Conservation (phyloP, 1,140 invertebrate genomes). For the Heliconius nattereri region DNA sequence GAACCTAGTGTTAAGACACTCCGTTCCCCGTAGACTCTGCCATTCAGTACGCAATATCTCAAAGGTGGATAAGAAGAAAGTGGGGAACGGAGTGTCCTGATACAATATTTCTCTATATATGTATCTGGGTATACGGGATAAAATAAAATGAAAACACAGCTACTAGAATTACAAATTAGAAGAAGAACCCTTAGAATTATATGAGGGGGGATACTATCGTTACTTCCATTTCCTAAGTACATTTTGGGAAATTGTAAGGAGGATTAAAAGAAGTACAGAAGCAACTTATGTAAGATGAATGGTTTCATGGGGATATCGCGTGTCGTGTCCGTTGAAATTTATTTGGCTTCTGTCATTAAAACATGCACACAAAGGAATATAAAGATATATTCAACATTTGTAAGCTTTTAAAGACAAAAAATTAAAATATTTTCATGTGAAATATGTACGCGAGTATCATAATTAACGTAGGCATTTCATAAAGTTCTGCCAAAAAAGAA, state of each 20-base stretch:
- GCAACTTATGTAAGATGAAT: conserved; percentile 10
- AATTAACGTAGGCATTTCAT: no score
- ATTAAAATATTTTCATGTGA: no score
- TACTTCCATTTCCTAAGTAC: neutral
- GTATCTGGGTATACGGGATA: no score
- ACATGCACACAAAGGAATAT: conserved; percentile 1
- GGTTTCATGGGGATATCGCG: conserved; percentile 26
- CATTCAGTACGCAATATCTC: no score
- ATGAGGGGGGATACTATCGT: neutral
- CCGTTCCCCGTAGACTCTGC: no score
- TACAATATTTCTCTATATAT: no score
- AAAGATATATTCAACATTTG: neutral
- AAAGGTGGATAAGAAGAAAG: no score
- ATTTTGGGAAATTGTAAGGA: neutral
- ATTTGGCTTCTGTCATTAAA: conserved; percentile 24
- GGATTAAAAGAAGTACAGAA: conserved; percentile 4
- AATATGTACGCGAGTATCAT: no score
- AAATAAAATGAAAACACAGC: neutral
- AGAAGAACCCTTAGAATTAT: neutral
- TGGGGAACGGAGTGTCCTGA: no score
- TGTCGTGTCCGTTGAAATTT: conserved; percentile 30
- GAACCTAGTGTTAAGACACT: no score
- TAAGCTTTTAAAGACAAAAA: neutral
- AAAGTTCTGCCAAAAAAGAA: no score
- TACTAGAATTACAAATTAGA: neutral